Evolutionary conservation across 2,888 invertebrate genomes (phyloP), one percentile per base, ranked within the genome.

Genomic region (Erebia epiphron): DNA sequence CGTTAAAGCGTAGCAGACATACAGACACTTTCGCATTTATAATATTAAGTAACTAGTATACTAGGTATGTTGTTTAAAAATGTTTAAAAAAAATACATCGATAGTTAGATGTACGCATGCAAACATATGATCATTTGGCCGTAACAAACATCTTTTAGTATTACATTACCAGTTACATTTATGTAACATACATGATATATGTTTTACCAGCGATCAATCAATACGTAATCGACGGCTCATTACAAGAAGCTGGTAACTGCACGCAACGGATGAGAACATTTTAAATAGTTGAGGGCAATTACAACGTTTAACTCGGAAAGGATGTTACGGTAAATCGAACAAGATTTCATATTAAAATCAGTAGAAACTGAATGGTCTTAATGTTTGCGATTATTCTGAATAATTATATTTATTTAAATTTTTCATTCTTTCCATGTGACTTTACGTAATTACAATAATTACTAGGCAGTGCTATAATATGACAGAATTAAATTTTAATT

Each of bases 231-330:
- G 67, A 54, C 64, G 68, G 65, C 56, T 65, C 67, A 67, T 72
- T 69, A 69, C 67, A 61, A 60, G 73, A 46, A 66, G 57, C 71
- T 46, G n/a, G 68, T 66, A 70, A 73, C 62, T 57, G 70, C 70
- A 71, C 65, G 68, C 61, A 70, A 68, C 68, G 65, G 68, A 70
- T 57, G 67, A 64, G 60, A 49, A n/a, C 49, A 67, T 67, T 65
- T 68, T 54, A 68, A 71, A 71, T 68, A 68, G 62, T 68, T 68
- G 56, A 61, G 65, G 64, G 62, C 68, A 62, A 73, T 73, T 70
- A 70, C 50, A 50, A 46, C 35, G 65, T 66, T 71, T 68, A 71
- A 57, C 62, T 61, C 21, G 61, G 68, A 14, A 68, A 65, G 68
- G 68, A 70, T 70, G 66, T 66, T 66, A 70, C 65, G 50, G 50